Percentiles rank a stretch among this genome's conserved stretches.
These are phyloP conservation scores for Pelecanoides urinatrix DNA, from an alignment of 2,113 vertebrate genomes.

Conservation along the genomic window DNA sequence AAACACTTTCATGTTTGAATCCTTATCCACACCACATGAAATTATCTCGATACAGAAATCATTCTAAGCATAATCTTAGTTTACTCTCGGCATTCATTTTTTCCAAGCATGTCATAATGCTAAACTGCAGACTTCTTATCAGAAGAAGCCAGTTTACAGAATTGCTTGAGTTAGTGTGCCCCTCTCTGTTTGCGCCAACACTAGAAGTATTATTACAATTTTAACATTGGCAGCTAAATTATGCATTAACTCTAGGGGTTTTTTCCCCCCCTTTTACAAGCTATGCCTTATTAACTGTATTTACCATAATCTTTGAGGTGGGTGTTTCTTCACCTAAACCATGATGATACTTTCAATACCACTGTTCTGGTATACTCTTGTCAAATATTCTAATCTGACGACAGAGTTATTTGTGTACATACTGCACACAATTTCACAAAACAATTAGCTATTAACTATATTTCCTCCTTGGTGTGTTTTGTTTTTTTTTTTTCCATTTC, in stretches of 20 bases:
- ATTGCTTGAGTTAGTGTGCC: not conserved
- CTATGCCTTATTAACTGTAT: not conserved
- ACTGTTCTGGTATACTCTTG: not conserved
- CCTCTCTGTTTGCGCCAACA: not conserved
- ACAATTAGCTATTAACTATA: not conserved
- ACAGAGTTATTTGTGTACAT: not conserved
- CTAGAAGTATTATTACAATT: not conserved
- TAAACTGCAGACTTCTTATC: not conserved
- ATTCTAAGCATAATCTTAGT: not conserved
- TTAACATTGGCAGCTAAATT: not conserved
- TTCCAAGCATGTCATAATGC: not conserved
- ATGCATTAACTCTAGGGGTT: not conserved
- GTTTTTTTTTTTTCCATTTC: not conserved
- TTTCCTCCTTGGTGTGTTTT: not conserved
- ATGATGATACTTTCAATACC: not conserved
- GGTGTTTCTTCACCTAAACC: not conserved
- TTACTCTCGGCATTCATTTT: not conserved
- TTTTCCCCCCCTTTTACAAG: not conserved
- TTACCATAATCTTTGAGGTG: not conserved
- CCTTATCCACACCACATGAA: not conserved
- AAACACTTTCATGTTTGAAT: not conserved
- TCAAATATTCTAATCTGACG: not conserved
- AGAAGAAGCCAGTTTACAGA: not conserved
- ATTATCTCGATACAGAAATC: not conserved
- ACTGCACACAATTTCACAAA: not conserved